Evolutionary conservation across 2,113 vertebrate species (phyloP).

Genomic region (Dipodomys spectabilis): DNA sequence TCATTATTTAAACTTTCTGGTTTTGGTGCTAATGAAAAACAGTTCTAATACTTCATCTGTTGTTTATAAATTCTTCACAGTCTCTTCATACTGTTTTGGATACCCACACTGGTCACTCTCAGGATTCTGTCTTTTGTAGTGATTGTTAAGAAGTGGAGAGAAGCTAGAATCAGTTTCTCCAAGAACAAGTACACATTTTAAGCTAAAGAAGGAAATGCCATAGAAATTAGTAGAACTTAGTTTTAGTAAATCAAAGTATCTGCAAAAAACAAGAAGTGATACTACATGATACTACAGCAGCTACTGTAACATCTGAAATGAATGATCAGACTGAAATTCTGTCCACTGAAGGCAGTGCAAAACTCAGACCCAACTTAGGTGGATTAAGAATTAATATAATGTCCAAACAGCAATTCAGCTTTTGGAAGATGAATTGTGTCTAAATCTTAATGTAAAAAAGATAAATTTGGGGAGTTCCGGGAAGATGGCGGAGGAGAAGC

Average conservation of each 20-base stretch:
- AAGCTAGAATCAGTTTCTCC: not conserved
- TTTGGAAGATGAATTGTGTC: not conserved
- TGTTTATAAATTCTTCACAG: not conserved
- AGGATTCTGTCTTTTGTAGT: not conserved
- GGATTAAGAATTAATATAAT: not conserved
- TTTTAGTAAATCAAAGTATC: not conserved
- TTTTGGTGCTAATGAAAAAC: not conserved
- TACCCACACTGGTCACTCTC: not conserved
- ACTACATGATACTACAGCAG: not conserved
- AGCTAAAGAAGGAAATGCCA: not conserved
- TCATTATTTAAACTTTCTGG: not conserved
- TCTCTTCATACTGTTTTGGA: not conserved
- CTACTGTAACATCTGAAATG: not conserved
- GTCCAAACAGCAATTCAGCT: slow-evolving; percentile 10
- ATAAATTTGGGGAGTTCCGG: too few relatives aligned
- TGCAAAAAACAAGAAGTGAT: not conserved
- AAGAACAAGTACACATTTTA: not conserved
- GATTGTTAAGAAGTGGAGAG: not conserved
- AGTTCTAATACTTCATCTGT: not conserved
- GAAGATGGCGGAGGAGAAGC: too few relatives aligned
- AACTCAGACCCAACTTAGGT: not conserved
- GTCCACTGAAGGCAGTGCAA: not conserved
- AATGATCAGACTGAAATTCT: not conserved
- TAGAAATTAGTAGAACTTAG: not conserved
- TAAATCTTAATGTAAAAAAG: not conserved